These are phyloP conservation scores for Ryuthela nishihirai DNA, from an alignment of 2,888 invertebrate species.

Conservation along the genomic window DNA sequence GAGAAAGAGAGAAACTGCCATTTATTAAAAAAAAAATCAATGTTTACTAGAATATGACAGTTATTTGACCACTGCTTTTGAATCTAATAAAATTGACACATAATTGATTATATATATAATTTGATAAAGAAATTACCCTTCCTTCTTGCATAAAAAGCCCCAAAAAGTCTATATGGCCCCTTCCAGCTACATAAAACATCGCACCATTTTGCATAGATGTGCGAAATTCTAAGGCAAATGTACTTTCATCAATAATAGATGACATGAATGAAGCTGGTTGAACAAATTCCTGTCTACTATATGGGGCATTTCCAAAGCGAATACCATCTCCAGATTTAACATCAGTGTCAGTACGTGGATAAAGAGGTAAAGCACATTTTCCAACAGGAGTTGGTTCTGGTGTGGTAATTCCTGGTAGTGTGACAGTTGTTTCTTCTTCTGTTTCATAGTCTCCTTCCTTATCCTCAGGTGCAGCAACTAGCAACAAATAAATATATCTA, in stretches of 20 bases:
- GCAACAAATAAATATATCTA: no score
- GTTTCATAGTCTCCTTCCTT: no score
- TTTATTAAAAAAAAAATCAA: no score
- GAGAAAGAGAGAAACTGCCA: no score
- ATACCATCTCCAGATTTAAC: conserved; percentile 53
- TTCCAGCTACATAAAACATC: conserved; percentile 70
- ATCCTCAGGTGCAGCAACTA: no score
- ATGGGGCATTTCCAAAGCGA: conserved; percentile 41
- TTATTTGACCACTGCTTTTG: no score
- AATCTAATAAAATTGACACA: background rate
- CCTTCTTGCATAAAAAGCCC: conserved; percentile 72
- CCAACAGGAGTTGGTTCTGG: conserved; percentile 44
- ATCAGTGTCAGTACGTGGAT: conserved; percentile 56
- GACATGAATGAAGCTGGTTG: conserved; percentile 22
- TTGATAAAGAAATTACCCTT: conserved; percentile 55
- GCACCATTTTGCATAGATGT: conserved; percentile 58
- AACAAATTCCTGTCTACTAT: conserved; percentile 36
- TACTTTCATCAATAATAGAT: conserved; percentile 33
- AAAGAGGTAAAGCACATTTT: conserved; percentile 57
- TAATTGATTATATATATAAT: background rate
- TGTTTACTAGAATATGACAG: no score
- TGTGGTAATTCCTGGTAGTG: background rate
- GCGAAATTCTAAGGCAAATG: conserved; percentile 38
- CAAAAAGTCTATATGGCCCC: conserved; percentile 64
- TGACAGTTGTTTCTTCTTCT: conserved; percentile 3